phyloP scores from a whole-genome alignment of 2,888 invertebrate species.

The Phengaris alcon region DNA sequence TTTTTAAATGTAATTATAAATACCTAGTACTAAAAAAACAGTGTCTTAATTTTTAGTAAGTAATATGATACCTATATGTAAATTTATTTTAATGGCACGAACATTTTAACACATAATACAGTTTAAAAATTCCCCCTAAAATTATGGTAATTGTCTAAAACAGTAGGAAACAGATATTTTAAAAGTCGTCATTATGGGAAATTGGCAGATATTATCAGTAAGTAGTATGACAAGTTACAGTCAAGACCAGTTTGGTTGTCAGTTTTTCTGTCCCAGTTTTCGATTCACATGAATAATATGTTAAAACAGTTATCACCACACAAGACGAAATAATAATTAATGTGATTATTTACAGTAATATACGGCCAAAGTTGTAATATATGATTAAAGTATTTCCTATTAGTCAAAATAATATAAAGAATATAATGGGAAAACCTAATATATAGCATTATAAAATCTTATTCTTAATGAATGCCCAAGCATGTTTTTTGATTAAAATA shows the following conservation, averaged over 20 bases:
- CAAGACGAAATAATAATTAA: constrained; percentile 11
- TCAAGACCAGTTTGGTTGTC: constrained; percentile 2
- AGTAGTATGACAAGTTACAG: neutral
- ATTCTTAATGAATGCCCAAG: neutral
- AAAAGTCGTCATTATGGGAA: neutral
- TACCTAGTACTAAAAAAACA: no score
- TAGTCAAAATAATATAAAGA: neutral
- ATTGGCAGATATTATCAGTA: neutral
- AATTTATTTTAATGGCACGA: no score
- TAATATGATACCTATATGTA: no score
- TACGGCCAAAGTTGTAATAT: neutral
- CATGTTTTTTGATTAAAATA: neutral
- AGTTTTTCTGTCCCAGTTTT: constrained; percentile 31
- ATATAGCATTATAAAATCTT: no score
- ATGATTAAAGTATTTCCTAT: neutral
- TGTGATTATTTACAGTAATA: neutral
- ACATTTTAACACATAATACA: neutral
- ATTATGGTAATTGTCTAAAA: neutral
- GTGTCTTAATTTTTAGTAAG: no score
- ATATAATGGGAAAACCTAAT: no score
- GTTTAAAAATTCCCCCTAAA: neutral
- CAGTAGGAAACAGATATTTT: neutral
- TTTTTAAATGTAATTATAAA: no score
- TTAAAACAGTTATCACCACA: constrained; percentile 6
- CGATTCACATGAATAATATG: constrained; percentile 31